Conservation (phyloP, 2,113 vertebrate species). For the Ctenodactylus gundi region DNA sequence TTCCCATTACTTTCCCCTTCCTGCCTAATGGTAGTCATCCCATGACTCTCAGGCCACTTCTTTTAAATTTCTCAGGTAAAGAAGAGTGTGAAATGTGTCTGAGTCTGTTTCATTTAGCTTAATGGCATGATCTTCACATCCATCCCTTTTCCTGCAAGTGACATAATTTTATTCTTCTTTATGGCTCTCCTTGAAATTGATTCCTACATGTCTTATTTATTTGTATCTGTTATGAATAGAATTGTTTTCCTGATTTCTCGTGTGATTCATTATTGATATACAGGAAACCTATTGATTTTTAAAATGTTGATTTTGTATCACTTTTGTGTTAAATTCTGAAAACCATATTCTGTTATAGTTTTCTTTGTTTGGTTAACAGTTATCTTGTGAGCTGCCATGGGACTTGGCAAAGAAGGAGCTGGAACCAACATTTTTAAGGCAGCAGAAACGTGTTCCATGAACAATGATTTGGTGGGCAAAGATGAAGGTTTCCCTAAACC, state of each 20-base stretch:
- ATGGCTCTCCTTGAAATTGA: no score
- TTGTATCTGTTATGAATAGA: not conserved
- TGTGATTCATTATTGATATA: no score
- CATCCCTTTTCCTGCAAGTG: not conserved
- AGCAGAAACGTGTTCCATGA: not conserved
- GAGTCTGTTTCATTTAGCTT: not conserved
- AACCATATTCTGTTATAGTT: not conserved
- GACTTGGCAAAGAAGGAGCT: not conserved
- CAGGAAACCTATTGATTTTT: no score
- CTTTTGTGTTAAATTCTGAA: no score
- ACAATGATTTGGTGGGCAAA: not conserved
- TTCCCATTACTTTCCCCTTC: not conserved
- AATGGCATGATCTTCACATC: not conserved
- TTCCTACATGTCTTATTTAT: no score
- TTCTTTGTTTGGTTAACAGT: not conserved
- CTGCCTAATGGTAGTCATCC: not conserved
- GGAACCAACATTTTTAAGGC: not conserved
- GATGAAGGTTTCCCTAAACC: not conserved
- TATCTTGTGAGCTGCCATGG: not conserved
- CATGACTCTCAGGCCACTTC: not conserved
- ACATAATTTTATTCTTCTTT: not conserved
- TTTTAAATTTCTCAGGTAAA: not conserved
- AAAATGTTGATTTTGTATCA: no score
- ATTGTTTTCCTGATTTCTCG: no score
- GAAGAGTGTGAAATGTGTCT: not conserved